These are phyloP conservation scores for Samia ricini DNA, from an alignment of 1,140 invertebrate species.

Conservation along the genomic window DNA sequence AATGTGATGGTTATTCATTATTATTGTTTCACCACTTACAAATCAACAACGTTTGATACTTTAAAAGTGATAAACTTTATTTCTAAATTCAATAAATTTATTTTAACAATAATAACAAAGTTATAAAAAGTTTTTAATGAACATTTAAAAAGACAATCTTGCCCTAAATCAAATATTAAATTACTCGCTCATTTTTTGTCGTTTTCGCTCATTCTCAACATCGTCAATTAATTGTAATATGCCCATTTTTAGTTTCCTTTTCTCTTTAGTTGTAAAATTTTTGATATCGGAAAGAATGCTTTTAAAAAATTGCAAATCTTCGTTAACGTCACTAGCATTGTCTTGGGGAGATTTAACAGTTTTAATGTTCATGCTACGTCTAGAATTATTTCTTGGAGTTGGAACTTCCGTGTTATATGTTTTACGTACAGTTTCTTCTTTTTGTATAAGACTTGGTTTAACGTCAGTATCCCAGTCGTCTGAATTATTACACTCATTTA, in stretches of 20 bases:
- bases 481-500: neutral
- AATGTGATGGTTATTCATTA: too few relatives aligned
- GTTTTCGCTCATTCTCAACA: slow-evolving; percentile 28
- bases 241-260: slow-evolving; percentile 39
- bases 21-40: too few relatives aligned
- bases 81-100: neutral
- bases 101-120: neutral
- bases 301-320: slow-evolving; percentile 43
- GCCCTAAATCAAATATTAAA: neutral
- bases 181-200: slow-evolving; percentile 7
- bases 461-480: slow-evolving; percentile 7
- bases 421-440: neutral
- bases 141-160: neutral
- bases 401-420: neutral
- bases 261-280: slow-evolving; percentile 34
- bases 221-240: slow-evolving; percentile 38
- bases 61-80: neutral
- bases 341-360: slow-evolving; percentile 7
- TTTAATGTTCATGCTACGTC: neutral
- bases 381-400: neutral
- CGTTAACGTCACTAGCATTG: slow-evolving; percentile 21
- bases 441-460: slow-evolving; percentile 18
- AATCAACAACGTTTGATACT: too few relatives aligned
- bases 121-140: neutral
- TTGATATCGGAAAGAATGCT: slow-evolving; percentile 41